Evolutionary conservation across 2,888 invertebrate genomes (phyloP).

Genomic region (Sturmia bella): DNA sequence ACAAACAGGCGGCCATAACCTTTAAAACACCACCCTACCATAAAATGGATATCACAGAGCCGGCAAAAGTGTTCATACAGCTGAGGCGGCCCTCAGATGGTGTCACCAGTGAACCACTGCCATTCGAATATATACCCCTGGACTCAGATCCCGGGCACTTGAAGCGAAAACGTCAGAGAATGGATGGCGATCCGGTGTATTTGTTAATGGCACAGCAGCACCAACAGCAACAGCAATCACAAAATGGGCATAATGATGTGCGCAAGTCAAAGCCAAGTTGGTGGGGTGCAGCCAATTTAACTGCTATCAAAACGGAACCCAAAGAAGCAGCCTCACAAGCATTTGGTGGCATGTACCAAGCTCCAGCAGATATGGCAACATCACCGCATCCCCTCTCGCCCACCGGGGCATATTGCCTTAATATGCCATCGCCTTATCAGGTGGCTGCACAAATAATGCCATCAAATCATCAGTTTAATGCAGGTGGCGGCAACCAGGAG

Average conservation of each 20-base stretch:
- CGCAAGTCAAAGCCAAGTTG: constrained; percentile 75
- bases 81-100: constrained; percentile 92
- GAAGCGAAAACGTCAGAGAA: constrained; percentile 82
- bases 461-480: constrained; percentile 72
- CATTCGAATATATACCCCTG: constrained; percentile 92
- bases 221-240: constrained; percentile 71
- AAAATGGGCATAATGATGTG: constrained; percentile 79
- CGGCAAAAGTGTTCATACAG: constrained; percentile 91
- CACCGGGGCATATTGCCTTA: constrained; percentile 77
- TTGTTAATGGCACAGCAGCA: constrained; percentile 78
- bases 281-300: too few species aligned
- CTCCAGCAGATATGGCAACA: constrained; percentile 77
- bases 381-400: constrained; percentile 81
- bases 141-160: constrained; percentile 85
- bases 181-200: constrained; percentile 81
- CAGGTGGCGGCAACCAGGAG: constrained; percentile 47
- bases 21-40: constrained; percentile 91
- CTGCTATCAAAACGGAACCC: not conserved
- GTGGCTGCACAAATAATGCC: constrained; percentile 65
- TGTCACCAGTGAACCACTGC: constrained; percentile 90
- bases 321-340: constrained; percentile 80
- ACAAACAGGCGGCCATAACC: constrained; percentile 94
- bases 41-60: constrained; percentile 86
- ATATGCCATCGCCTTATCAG: constrained; percentile 79
- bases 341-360: constrained; percentile 76